Conservation (phyloP, 1,140 invertebrate species). For the Drosophila lacteicornis region DNA sequence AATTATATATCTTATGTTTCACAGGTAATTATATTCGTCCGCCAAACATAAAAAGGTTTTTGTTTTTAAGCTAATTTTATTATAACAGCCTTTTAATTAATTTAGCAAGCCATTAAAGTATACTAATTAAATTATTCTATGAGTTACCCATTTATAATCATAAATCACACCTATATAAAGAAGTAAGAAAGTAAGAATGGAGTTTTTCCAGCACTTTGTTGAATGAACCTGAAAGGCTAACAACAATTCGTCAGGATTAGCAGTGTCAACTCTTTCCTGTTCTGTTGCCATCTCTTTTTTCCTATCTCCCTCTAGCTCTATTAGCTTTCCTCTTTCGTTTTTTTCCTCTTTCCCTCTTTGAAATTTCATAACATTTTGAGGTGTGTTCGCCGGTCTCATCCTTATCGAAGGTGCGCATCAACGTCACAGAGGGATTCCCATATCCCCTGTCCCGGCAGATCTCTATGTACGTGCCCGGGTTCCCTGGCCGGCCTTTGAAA, state of each 20-base stretch:
- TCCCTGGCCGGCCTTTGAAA: constrained; percentile 64
- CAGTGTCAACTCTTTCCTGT: constrained; percentile 56
- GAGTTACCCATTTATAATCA: background rate
- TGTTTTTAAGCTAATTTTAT: background rate
- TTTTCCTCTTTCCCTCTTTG: background rate
- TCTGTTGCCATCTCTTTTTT: constrained; percentile 6
- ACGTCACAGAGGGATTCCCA: constrained; percentile 60
- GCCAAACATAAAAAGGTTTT: background rate
- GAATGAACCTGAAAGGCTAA: constrained; percentile 28
- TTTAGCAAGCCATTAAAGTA: background rate
- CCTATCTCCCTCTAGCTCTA: background rate
- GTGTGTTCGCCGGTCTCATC: constrained; percentile 62
- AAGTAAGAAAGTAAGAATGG: background rate
- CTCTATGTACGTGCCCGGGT: constrained; percentile 57
- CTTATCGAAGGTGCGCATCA: constrained; percentile 80
- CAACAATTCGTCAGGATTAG: constrained; percentile 68
- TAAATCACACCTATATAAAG: constrained; percentile 2
- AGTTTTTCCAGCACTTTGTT: background rate
- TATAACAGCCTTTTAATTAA: background rate
- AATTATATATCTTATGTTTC: background rate
- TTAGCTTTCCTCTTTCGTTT: constrained; percentile 25
- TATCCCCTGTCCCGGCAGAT: constrained; percentile 14
- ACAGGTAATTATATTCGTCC: background rate
- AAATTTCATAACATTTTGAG: constrained; percentile 56
- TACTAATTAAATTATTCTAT: background rate